Conservation (phyloP, 1,140 invertebrate species). For the Episyrphus balteatus region DNA sequence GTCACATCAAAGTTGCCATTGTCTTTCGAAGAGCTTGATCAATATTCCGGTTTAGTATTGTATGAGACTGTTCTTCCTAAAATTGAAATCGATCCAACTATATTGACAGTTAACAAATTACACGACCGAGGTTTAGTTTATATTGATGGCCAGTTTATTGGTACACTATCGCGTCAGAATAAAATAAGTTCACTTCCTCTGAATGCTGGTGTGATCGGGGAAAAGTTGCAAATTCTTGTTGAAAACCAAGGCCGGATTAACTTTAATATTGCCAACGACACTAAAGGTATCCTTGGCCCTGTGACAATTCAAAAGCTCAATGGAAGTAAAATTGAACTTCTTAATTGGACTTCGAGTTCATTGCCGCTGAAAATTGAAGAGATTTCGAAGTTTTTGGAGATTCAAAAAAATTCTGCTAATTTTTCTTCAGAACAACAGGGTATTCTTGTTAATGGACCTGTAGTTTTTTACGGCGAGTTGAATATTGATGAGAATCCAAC, state of each 20-base stretch:
- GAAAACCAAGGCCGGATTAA: constrained; percentile 69
- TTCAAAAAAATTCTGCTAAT: background rate
- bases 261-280: constrained; percentile 53
- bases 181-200: constrained; percentile 40
- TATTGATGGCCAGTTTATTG: constrained; percentile 46
- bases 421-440: background rate
- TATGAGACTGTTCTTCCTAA: constrained; percentile 50
- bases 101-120: constrained; percentile 44
- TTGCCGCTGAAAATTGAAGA: background rate
- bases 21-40: constrained; percentile 37
- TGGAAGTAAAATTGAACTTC: background rate
- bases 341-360: background rate
- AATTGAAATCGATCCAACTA: constrained; percentile 37
- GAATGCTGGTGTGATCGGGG: constrained; percentile 33
- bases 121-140: constrained; percentile 60
- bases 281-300: constrained; percentile 35
- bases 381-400: background rate
- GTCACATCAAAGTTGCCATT: constrained; percentile 13
- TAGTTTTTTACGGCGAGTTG: constrained; percentile 1
- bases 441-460: background rate
- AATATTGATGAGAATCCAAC: background rate
- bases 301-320: background rate
- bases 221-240: constrained; percentile 53
- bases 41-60: constrained; percentile 51
- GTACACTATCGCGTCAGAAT: constrained; percentile 45